These are phyloP conservation scores for Alca torda DNA, from an alignment of 2,797 vertebrate genomes.

Conservation along the genomic window DNA sequence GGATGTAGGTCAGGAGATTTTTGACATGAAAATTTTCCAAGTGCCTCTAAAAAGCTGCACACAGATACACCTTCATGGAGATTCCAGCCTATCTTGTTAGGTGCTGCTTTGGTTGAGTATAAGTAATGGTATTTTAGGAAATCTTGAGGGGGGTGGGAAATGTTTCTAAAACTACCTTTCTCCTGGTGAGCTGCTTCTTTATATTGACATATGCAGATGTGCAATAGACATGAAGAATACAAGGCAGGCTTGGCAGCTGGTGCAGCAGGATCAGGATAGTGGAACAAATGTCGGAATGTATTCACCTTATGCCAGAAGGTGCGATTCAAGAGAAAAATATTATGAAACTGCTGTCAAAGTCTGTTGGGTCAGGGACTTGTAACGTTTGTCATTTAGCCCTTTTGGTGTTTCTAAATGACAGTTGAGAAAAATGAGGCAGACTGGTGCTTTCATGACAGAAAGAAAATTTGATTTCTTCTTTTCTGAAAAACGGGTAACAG, in stretches of 20 bases:
- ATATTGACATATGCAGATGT: not conserved
- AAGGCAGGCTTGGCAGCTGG: slow-evolving; percentile 24
- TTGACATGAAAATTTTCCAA: not conserved
- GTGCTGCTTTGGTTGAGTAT: not conserved
- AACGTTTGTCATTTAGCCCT: slow-evolving; percentile 31
- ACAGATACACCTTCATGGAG: not conserved
- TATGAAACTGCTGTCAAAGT: slow-evolving; percentile 56
- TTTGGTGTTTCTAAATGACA: slow-evolving; percentile 34
- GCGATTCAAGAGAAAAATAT: slow-evolving; percentile 18
- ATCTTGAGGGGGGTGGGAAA: not conserved
- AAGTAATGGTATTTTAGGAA: not conserved
- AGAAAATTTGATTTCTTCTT: not conserved
- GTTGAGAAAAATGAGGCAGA: not conserved
- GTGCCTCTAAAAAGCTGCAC: not conserved
- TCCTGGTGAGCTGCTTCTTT: not conserved
- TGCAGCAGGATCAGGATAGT: not conserved
- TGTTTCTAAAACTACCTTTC: not conserved
- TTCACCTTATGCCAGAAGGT: slow-evolving; percentile 49
- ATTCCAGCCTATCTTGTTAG: not conserved
- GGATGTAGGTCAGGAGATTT: not conserved
- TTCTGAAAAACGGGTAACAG: not conserved
- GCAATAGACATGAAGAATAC: not conserved
- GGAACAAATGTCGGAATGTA: slow-evolving; percentile 19
- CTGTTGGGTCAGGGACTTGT: not conserved
- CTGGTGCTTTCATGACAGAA: not conserved